Percentiles rank a stretch among this genome's conserved stretches.
Conservation (phyloP, 2,113 vertebrate genomes). For the Serilophus lunatus region DNA sequence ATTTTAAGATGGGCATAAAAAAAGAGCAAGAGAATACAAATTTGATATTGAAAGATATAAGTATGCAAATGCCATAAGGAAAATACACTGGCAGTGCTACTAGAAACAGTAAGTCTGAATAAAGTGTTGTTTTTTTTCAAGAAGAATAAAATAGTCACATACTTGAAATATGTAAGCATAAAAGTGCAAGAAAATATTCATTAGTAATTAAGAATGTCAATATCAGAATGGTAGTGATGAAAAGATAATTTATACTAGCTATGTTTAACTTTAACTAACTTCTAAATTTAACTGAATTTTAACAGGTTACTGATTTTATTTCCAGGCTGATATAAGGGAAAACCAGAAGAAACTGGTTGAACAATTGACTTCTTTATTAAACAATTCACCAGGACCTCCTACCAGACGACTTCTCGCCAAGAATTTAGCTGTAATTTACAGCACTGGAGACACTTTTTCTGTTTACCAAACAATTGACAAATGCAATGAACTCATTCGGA, state of each 20-base stretch:
- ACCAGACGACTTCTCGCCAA: constrained; percentile 86
- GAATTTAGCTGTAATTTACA: constrained; percentile 86
- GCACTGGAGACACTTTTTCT: constrained; percentile 84
- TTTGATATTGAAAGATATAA: background rate
- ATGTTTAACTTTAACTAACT: background rate
- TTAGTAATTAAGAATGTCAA: background rate
- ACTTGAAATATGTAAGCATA: background rate
- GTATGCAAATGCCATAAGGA: background rate
- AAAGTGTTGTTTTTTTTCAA: background rate
- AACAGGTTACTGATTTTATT: constrained; percentile 20
- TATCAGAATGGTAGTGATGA: background rate
- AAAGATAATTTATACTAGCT: background rate
- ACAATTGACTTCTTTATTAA: constrained; percentile 83
- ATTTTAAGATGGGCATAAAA: background rate
- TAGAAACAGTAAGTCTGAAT: background rate
- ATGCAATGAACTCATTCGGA: constrained; percentile 92
- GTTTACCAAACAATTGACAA: constrained; percentile 86
- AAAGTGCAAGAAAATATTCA: background rate
- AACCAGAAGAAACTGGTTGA: constrained; percentile 87
- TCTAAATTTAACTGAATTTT: background rate
- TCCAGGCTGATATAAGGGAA: constrained; percentile 82
- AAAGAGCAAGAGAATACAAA: background rate
- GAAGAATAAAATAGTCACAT: background rate
- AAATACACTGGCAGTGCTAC: background rate
- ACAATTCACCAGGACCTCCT: constrained; percentile 87